A percentile compares a stretch with the other conserved stretches of the same genome.
Conservation (phyloP, 2,113 vertebrate species). For the Choloepus hoffmanni region DNA sequence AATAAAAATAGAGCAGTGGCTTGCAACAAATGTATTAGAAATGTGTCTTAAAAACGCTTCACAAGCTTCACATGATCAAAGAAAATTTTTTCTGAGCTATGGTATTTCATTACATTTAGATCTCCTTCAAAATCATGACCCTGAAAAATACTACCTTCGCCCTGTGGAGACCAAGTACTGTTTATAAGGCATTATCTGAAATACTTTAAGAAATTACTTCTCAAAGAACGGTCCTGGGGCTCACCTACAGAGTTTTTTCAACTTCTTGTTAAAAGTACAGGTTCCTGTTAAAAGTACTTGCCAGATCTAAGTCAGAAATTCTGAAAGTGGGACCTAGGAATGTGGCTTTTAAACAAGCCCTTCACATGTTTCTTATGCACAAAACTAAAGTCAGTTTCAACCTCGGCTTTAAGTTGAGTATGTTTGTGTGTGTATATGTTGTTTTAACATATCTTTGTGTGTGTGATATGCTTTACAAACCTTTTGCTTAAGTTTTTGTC, state of each 20-base stretch:
- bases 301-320: background rate
- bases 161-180: background rate
- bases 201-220: constrained; percentile 23
- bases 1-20: constrained; percentile 7
- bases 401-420: background rate
- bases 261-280: background rate
- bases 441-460: background rate
- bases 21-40: constrained; percentile 29
- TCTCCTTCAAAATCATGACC: constrained; percentile 10
- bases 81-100: constrained; percentile 36
- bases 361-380: background rate
- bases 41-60: constrained; percentile 20
- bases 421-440: background rate
- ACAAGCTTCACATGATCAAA: background rate
- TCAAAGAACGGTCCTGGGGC: background rate
- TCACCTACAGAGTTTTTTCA: constrained; percentile 19
- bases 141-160: background rate
- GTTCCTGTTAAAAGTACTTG: background rate
- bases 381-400: background rate
- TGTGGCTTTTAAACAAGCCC: background rate
- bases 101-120: constrained; percentile 37
- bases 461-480: background rate
- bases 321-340: background rate
- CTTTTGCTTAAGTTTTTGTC: constrained; percentile 3
- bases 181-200: background rate